These are phyloP conservation scores for Drosophila miranda DNA, from an alignment of 1,140 invertebrate species.

Conservation along the genomic window DNA sequence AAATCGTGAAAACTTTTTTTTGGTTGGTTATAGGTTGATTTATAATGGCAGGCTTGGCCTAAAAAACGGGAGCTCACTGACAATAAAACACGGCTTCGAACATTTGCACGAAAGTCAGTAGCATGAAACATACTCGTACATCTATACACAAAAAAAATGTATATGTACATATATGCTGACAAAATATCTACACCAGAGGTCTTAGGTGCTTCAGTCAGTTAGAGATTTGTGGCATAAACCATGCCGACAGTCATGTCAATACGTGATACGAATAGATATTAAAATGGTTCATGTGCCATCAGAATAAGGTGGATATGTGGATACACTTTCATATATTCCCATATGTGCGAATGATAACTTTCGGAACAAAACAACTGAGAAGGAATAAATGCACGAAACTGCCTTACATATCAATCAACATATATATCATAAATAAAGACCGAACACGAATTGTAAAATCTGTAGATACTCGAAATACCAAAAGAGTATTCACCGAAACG, in stretches of 20 bases:
- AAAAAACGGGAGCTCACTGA: constrained; percentile 34
- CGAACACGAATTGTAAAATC: too few relatives aligned
- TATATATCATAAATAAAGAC: too few relatives aligned
- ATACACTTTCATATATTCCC: background rate
- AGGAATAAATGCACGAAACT: too few relatives aligned
- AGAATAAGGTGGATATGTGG: background rate
- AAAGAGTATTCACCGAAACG: constrained; percentile 9
- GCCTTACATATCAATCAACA: too few relatives aligned
- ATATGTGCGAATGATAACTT: too few relatives aligned
- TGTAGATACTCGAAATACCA: too few relatives aligned
- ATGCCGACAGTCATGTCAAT: constrained; percentile 55
- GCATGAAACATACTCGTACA: constrained; percentile 21
- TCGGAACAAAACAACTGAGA: too few relatives aligned
- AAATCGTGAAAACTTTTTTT: constrained; percentile 3
- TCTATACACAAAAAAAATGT: background rate
- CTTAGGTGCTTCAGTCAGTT: constrained; percentile 29
- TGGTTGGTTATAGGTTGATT: constrained; percentile 54
- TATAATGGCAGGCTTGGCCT: constrained; percentile 49
- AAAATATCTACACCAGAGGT: background rate
- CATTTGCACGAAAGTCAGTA: constrained; percentile 58
- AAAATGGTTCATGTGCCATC: constrained; percentile 1
- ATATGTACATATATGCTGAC: constrained; percentile 2
- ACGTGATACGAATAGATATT: constrained; percentile 53
- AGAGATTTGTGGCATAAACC: constrained; percentile 48
- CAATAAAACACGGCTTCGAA: constrained; percentile 48